phyloP scores from a whole-genome alignment of 1,140 invertebrate species.

The Oedothorax gibbosus region DNA sequence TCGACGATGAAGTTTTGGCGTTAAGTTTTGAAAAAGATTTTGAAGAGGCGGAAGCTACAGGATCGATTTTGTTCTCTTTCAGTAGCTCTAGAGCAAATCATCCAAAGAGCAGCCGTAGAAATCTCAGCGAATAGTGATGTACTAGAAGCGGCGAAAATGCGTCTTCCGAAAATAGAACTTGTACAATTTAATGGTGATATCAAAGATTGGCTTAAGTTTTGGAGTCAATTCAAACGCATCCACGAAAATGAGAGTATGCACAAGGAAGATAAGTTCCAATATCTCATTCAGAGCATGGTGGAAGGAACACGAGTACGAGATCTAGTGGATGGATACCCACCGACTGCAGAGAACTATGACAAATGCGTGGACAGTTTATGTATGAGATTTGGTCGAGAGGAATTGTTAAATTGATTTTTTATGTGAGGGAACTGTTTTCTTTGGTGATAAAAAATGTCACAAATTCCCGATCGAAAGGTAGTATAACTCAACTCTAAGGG shows the following conservation, averaged over 20 bases:
- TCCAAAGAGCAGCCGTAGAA: too few species aligned
- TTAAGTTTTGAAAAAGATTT: background rate
- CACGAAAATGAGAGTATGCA: background rate
- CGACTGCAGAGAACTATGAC: constrained; percentile 55
- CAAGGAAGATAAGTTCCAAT: constrained; percentile 29
- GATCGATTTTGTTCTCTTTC: too few species aligned
- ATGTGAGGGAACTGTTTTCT: constrained; percentile 56
- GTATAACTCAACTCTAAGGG: constrained; percentile 40
- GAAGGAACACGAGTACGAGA: background rate
- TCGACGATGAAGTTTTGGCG: background rate
- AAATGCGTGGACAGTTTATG: constrained; percentile 61
- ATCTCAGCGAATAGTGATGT: too few species aligned
- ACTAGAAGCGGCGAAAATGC: background rate
- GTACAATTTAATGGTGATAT: background rate
- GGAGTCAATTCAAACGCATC: constrained; percentile 1
- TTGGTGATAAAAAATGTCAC: constrained; percentile 9
- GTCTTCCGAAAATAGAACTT: constrained; percentile 26
- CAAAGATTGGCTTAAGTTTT: background rate
- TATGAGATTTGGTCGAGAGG: constrained; percentile 57
- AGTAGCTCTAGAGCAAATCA: too few species aligned
- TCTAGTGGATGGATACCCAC: constrained; percentile 61
- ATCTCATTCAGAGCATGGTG: constrained; percentile 19
- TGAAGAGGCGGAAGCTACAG: background rate
- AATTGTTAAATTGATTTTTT: constrained; percentile 56
- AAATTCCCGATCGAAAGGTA: constrained; percentile 12